Percentiles rank a stretch among this genome's conserved stretches.
These are phyloP conservation scores for Omphaloscelis lunosa DNA, from an alignment of 2,888 invertebrate genomes.

Conservation along the genomic window DNA sequence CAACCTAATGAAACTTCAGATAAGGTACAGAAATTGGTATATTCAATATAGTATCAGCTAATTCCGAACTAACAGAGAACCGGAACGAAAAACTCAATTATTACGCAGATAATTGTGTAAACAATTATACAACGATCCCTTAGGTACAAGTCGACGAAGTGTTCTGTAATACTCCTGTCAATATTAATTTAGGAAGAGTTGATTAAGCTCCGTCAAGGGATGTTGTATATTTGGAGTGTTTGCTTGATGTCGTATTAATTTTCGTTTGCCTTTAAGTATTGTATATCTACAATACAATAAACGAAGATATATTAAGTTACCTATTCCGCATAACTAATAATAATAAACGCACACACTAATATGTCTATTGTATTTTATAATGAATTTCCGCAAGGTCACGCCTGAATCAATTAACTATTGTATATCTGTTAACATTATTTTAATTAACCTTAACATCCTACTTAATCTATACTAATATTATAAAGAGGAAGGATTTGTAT, in stretches of 20 bases:
- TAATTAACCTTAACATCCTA: no score
- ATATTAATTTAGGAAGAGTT: constrained; percentile 74
- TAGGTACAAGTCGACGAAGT: constrained; percentile 43
- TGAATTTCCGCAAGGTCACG: no score
- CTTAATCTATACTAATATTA: no score
- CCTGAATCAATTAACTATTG: no score
- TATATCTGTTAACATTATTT: no score
- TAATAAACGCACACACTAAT: no score
- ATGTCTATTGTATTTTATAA: no score
- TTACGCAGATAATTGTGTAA: constrained; percentile 51
- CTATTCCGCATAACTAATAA: no score
- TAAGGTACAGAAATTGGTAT: neutral
- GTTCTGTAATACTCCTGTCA: constrained; percentile 69
- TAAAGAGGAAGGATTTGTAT: no score
- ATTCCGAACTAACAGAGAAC: neutral
- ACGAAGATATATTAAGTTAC: no score
- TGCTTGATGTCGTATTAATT: constrained; percentile 40
- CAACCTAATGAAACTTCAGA: neutral
- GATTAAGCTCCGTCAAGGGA: constrained; percentile 64
- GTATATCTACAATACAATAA: no score
- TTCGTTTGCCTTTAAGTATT: constrained; percentile 23
- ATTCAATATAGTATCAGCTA: neutral
- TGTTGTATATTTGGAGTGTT: constrained; percentile 45
- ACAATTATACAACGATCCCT: constrained; percentile 52
- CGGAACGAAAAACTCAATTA: constrained; percentile 49